Conservation (phyloP, 1,140 invertebrate species). For the Euwallacea fornicatus region DNA sequence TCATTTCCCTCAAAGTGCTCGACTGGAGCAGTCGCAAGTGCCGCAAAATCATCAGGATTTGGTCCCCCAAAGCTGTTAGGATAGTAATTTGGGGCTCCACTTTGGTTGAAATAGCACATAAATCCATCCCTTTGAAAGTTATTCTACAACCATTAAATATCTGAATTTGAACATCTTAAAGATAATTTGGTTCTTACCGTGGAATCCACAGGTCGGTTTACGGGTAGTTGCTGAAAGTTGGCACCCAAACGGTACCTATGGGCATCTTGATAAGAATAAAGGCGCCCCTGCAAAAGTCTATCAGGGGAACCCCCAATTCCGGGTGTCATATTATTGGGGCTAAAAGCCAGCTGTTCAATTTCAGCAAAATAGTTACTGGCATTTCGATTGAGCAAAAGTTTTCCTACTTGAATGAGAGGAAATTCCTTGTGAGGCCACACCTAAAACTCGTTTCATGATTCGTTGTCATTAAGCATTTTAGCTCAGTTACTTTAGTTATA, state of each 20-base stretch:
- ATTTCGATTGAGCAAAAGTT: slow-evolving; percentile 85
- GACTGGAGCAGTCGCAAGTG: slow-evolving; percentile 56
- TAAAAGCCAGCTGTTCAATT: slow-evolving; percentile 94
- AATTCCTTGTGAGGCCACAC: slow-evolving; percentile 89
- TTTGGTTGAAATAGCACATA: slow-evolving; percentile 62
- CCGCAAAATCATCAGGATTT: slow-evolving; percentile 56
- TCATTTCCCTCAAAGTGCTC: slow-evolving; percentile 62
- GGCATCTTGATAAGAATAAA: slow-evolving; percentile 94
- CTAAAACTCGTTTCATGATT: slow-evolving; percentile 7
- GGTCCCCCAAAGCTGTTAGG: slow-evolving; percentile 87
- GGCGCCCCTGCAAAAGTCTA: slow-evolving; percentile 92
- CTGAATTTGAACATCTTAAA: neutral
- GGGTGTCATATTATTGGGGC: slow-evolving; percentile 90
- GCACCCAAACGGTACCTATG: slow-evolving; percentile 85
- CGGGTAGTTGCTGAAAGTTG: slow-evolving; percentile 90
- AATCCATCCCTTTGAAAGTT: slow-evolving; percentile 85
- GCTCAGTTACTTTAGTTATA: slow-evolving; percentile 71
- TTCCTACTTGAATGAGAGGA: slow-evolving; percentile 90
- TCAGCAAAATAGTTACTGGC: slow-evolving; percentile 93
- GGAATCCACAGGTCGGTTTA: slow-evolving; percentile 84
- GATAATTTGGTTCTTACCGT: slow-evolving; percentile 16
- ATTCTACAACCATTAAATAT: slow-evolving; percentile 11
- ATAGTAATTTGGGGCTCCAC: slow-evolving; percentile 82
- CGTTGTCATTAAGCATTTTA: neutral
- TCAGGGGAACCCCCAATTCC: slow-evolving; percentile 91